phyloP scores from a whole-genome alignment of 2,888 invertebrate species.

The Corbicula japonica region DNA sequence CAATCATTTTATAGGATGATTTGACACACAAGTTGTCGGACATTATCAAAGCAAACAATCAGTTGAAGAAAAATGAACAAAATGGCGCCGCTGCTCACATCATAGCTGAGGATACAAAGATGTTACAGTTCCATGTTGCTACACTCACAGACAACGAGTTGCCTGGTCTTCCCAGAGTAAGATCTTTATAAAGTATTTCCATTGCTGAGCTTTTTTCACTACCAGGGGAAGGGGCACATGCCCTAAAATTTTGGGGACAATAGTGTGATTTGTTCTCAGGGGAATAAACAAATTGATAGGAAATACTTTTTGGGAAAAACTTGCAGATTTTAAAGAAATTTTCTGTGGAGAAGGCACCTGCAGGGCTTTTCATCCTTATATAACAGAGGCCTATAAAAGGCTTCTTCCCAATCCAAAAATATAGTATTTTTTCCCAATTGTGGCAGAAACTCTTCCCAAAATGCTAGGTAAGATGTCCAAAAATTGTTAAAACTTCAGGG shows the following conservation, averaged over 20 bases:
- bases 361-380: too few relatives aligned
- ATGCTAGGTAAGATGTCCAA: too few relatives aligned
- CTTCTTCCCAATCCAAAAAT: too few relatives aligned
- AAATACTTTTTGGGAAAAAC: too few relatives aligned
- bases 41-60: conserved; percentile 99
- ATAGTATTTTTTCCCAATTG: too few relatives aligned
- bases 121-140: conserved; percentile 99
- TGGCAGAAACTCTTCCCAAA: too few relatives aligned
- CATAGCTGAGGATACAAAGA: conserved; percentile 97
- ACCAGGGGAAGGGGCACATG: background rate
- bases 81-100: conserved; percentile 99
- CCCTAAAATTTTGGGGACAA: too few relatives aligned
- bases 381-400: too few relatives aligned
- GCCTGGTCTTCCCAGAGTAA: conserved; percentile 91
- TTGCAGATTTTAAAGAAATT: background rate
- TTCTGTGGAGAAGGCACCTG: background rate
- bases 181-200: too few relatives aligned
- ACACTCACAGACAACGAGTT: conserved; percentile 99
- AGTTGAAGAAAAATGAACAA: conserved; percentile 97
- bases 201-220: background rate
- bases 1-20: conserved; percentile 91
- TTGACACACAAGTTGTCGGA: conserved; percentile 99
- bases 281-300: too few relatives aligned
- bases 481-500: too few relatives aligned
- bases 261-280: too few relatives aligned